Percentiles rank a stretch among this genome's conserved stretches.
These are phyloP conservation scores for Harpalus rufipes DNA, from an alignment of 2,888 invertebrate species.

Conservation along the genomic window DNA sequence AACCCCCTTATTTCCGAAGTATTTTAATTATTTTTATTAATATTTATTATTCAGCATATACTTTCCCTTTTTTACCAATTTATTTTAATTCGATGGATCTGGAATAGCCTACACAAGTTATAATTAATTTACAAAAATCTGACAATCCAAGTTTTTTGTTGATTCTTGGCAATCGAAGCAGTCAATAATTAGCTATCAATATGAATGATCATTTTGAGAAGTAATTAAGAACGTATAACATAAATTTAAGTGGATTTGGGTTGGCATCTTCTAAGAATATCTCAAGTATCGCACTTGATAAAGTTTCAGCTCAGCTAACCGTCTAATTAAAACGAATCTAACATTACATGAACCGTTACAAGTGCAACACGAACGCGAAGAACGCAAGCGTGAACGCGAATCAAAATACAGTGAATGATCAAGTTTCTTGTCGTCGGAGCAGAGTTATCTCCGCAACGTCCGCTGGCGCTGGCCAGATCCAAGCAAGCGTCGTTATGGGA, in stretches of 20 bases:
- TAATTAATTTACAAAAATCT: background rate
- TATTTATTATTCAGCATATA: too few species aligned
- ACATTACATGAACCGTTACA: conserved; percentile 39
- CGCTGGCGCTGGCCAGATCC: conserved; percentile 49
- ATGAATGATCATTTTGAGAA: background rate
- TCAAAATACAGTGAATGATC: conserved; percentile 56
- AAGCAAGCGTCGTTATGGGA: conserved; percentile 48
- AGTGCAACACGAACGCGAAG: conserved; percentile 38
- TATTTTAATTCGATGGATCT: too few species aligned
- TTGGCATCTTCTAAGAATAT: conserved; percentile 27
- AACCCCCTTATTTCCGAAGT: too few species aligned
- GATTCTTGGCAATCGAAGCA: background rate
- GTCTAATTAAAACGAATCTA: conserved; percentile 45
- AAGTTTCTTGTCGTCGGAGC: conserved; percentile 55
- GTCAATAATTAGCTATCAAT: conserved; percentile 3
- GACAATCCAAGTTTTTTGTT: background rate
- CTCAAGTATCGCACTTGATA: conserved; percentile 31
- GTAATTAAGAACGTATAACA: background rate
- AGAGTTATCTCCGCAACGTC: conserved; percentile 47
- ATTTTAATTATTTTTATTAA: too few species aligned
- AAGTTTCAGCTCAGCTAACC: conserved; percentile 43
- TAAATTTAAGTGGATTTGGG: conserved; percentile 18
- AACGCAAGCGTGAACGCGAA: background rate
- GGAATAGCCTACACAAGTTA: background rate
- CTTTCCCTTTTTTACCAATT: too few species aligned